Evolutionary conservation across 2,888 invertebrate genomes (phyloP), one percentile per base, ranked within the genome.

Genomic region (Fissipunctia ypsillon): DNA sequence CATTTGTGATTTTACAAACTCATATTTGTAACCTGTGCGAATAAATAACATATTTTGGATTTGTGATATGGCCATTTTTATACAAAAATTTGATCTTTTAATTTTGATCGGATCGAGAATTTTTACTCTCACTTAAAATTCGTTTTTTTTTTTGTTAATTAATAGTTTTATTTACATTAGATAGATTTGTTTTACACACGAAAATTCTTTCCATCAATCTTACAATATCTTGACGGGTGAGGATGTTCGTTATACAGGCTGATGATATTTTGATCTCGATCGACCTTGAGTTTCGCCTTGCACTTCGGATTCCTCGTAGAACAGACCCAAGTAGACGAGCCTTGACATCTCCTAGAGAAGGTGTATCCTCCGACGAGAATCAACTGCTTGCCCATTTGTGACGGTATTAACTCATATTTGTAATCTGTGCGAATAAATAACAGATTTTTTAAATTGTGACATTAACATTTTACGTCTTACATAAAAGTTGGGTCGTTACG

Each of bases 311-410:
- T 76, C 52, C 76, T 87, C 3, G 78, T 80, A 0, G 90, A 88
- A 68, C 90, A 90, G 7, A 70, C 66, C 83, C 85, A 87, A 6
- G 3, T 22, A 3, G 3, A 4, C 16, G 6, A 14, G 25, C 31
- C 0, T 25, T 54, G 25, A 41, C 4, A 1, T 38, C 25, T 22
- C 28, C 57, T 78, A 0, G 85, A 82, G 57, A 87, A 92, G 0
- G 92, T 91, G 31, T 86, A 90, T 2, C 88, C 89, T 25, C 84
- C 84, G 16, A 90, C 74, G 67, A 91, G 85, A 14, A 93, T 70
- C 70, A 88, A 78, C 14, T 78, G 72, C 48, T 73, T 85, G 5
- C 84, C 86, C 66, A 70, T 81, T 69, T 78, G 86, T 22, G 85
- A 85, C 4, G 16, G 60, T 3, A 82, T 60, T 5, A 85, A 64